Evolutionary conservation across 2,113 vertebrate species (phyloP), one percentile per base, ranked within the genome.

Genomic region (Eublepharis macularius): DNA sequence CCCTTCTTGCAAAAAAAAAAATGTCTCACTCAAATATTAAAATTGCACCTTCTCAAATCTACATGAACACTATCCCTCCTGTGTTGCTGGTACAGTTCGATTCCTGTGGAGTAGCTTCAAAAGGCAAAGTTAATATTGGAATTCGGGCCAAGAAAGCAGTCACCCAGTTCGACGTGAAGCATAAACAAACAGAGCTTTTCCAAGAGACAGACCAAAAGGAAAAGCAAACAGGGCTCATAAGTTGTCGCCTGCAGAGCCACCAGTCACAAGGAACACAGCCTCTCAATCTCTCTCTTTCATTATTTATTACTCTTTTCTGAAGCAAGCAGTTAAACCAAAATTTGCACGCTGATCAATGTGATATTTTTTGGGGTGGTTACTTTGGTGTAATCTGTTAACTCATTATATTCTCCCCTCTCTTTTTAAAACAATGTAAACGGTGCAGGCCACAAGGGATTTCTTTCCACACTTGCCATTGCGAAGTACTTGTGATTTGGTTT

Each of bases 371-470:
- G 76, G 45, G 57, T 29, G 1, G 11, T 49, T 51, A 1, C 87
- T 86, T 49, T 60, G 74, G 73, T 68, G 70, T 3, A 0, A 45
- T 65, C 76, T 14, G 2, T 92, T 84, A 7, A 10, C 84, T 89
- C 77, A 0, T 39, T 72, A 0, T 41, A 26, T 63, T 14, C 0
- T 36, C 34, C 76, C 39, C 73, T 78, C 86, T 84, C 19, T 90
- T 75, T 32, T 0, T 24, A 26, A 73, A 0, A 73, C 69, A 16
- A 0, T 85, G 83, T 54, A 51, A 91, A 7, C 1, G 85, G 75
- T 75, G 69, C 82, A 84, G 92, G 86, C 91, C 73, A 72, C 85
- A 65, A 24, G n/a, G 78, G 39, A 7, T 39, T 73, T 39, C 2
- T 78, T 80, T 54, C 76, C 4, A 7, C 68, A 34, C 87, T 68